Base-by-base conservation (phyloP, 2,888 invertebrate species). In the Euclidia mi region DNA sequence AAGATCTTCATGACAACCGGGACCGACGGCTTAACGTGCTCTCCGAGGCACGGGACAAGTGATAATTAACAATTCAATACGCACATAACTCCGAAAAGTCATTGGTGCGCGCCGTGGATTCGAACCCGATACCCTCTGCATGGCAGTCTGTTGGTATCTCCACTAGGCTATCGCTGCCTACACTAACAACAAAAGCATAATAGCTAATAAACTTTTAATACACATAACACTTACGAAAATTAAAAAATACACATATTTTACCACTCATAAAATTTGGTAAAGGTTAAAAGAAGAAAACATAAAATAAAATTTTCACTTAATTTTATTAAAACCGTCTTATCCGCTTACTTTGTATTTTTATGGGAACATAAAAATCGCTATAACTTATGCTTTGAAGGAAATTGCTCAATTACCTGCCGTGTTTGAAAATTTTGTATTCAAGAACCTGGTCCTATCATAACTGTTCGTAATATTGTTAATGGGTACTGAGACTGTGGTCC, bases 361-460 rank as follows among this genome's bases (percentile, higher is more conserved):
- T 78, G 78, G 67, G 57, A 56, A 61, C 78, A 78, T 88, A 86
- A 88, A 88, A 87, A 83, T 83, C 55, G 79, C 65, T 71, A 84
- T 87, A 88, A 89, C 86, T 89, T 88, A 84, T 77, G 72, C 75
- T 78, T 77, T 72, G 76, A 78, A 75, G 72, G 64, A 68, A 79
- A 81, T 78, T 78, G 70, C 71, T 65, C 42, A 45, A 64, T 75
- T 79, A 77, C 75, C 68, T 72, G 76, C 29, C 57, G 56, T 65
- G 53, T 53, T 55, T 59, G n/a, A 65, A 65, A 65, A 74, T 76
- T 78, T 82, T 65, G 70, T 84, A 81, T 84, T 83, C 78, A 68
- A 64, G 43, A 32, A 43, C 64, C 63, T 56, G 52, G 11, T 56
- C 9, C 14, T 47, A 51, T 64, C 60, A 61, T 77, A 76, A 72